These are phyloP conservation scores for Nannobrachium achirus DNA, from an alignment of 2,113 vertebrate genomes.

Conservation along the genomic window DNA sequence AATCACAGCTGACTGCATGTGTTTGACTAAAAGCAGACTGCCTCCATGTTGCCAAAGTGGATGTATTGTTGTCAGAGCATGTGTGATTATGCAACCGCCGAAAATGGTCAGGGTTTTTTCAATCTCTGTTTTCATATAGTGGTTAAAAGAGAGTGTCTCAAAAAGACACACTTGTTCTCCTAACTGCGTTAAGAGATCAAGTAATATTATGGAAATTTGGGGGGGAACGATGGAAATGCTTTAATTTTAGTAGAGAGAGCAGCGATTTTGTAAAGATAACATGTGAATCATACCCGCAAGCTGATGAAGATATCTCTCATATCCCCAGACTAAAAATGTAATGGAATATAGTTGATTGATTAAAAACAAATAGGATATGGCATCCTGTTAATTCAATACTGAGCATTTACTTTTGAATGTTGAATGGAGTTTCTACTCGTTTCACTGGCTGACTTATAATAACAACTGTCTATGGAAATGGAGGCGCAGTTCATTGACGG, in stretches of 20 bases:
- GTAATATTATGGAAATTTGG: constrained; percentile 39
- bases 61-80: not conserved
- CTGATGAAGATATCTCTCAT: no score
- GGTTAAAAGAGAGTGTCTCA: not conserved
- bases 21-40: constrained; percentile 14
- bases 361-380: no score
- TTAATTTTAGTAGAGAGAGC: constrained; percentile 15
- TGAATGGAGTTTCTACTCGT: no score
- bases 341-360: no score
- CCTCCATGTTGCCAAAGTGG: not conserved
- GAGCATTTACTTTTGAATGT: no score
- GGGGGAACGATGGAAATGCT: constrained; percentile 17
- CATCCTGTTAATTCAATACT: no score
- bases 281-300: no score
- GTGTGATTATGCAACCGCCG: not conserved
- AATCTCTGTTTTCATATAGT: not conserved
- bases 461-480: no score
- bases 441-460: no score
- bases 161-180: constrained; percentile 35
- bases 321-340: no score
- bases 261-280: not conserved
- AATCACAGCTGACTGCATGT: not conserved
- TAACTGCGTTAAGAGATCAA: constrained; percentile 1
- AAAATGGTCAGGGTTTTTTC: not conserved
- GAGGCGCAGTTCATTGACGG: no score